Evolutionary conservation across 1,140 invertebrate species (phyloP).

Genomic region (Cardiocondyla obscurior): DNA sequence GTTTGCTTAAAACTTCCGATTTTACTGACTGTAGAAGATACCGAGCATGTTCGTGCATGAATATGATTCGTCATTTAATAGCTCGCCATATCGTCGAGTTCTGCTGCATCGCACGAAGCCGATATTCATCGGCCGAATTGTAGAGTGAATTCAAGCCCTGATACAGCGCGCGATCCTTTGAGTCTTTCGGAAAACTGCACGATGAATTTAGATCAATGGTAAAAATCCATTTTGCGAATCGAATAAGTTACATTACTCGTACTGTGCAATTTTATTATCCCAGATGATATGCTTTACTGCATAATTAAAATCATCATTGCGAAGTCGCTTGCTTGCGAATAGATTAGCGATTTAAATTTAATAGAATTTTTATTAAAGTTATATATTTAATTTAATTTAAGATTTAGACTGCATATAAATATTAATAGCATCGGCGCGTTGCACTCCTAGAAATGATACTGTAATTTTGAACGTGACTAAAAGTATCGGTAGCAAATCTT

Average conservation of each 20-base stretch:
- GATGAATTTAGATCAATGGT: constrained; percentile 6
- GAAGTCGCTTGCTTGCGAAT: background rate
- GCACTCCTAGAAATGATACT: background rate
- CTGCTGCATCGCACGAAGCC: constrained; percentile 7
- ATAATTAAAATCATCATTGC: background rate
- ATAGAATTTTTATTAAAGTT: background rate
- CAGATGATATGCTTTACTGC: background rate
- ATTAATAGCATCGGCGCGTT: background rate
- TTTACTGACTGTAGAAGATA: constrained; percentile 9
- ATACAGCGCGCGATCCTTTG: constrained; percentile 12
- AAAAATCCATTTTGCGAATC: background rate
- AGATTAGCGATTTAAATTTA: background rate
- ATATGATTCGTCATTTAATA: constrained; percentile 45
- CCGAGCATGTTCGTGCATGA: constrained; percentile 5
- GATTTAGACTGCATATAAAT: background rate
- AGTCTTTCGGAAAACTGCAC: constrained; percentile 9
- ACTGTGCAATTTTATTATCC: background rate
- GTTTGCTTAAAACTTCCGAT: constrained; percentile 28
- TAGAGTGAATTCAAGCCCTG: constrained; percentile 18
- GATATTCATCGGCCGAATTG: constrained; percentile 25
- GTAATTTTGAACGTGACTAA: background rate
- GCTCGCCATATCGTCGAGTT: constrained; percentile 11
- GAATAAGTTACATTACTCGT: background rate
- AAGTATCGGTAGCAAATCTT: constrained; percentile 1
- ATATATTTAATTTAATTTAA: background rate